A percentile compares a stretch with the other conserved stretches of the same genome.
These are phyloP conservation scores for Misgurnus anguillicaudatus DNA, from an alignment of 2,113 vertebrate genomes.

Conservation along the genomic window DNA sequence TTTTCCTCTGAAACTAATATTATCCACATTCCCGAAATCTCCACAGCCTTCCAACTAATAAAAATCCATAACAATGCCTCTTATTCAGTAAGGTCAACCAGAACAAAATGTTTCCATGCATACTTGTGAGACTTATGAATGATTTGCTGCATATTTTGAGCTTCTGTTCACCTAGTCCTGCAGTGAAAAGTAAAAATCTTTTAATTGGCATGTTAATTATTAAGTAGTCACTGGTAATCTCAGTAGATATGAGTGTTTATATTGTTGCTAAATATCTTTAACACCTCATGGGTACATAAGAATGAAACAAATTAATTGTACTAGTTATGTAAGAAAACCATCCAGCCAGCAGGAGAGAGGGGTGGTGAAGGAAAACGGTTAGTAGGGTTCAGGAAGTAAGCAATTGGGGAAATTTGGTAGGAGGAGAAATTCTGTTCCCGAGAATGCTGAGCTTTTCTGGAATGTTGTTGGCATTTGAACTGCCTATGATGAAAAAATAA, in stretches of 20 bases:
- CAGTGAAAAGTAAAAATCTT: background rate
- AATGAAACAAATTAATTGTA: constrained; percentile 61
- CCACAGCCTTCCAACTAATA: background rate
- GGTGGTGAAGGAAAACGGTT: constrained; percentile 47
- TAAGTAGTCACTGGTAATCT: constrained; percentile 61
- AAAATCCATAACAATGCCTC: constrained; percentile 39
- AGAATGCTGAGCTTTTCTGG: constrained; percentile 70
- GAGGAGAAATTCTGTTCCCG: constrained; percentile 51
- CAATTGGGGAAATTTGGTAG: constrained; percentile 55
- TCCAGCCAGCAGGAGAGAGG: constrained; percentile 62
- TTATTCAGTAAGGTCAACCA: constrained; percentile 37
- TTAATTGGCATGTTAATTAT: constrained; percentile 31
- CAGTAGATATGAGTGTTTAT: constrained; percentile 51
- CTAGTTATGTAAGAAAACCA: constrained; percentile 72
- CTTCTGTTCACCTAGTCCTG: constrained; percentile 16
- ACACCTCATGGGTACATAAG: constrained; percentile 2
- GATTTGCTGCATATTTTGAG: constrained; percentile 15
- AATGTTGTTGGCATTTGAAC: constrained; percentile 66
- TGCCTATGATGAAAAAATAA: constrained; percentile 36
- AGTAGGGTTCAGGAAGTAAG: constrained; percentile 62
- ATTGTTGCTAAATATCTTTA: constrained; percentile 10
- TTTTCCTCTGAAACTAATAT: constrained; percentile 31
- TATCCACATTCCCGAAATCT: constrained; percentile 22
- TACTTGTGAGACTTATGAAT: constrained; percentile 36
- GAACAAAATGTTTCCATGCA: constrained; percentile 29